phyloP scores from a whole-genome alignment of 2,113 vertebrate genomes.

The Baryphthengus martii region DNA sequence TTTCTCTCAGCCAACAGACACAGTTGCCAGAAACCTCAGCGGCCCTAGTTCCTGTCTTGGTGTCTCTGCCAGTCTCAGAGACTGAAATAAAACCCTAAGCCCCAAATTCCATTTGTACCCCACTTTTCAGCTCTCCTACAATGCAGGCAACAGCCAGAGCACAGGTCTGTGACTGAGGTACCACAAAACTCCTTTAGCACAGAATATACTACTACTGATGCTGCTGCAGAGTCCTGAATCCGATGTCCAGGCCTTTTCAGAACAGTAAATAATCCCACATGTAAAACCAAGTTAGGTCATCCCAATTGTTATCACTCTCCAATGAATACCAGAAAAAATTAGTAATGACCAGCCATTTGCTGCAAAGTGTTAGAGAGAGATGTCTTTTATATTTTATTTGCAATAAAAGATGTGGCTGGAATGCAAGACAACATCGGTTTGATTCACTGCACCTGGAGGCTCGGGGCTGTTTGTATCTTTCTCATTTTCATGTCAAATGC shows the following conservation, averaged over 20 bases:
- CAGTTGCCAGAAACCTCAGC: neutral
- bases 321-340: neutral
- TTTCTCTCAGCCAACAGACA: neutral
- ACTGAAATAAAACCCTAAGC: neutral
- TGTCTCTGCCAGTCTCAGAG: neutral
- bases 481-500: neutral
- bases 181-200: neutral
- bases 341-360: neutral
- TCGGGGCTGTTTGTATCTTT: neutral
- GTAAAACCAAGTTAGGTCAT: neutral
- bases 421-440: neutral
- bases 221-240: neutral
- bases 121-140: neutral
- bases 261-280: neutral
- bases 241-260: neutral
- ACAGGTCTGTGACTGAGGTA: neutral
- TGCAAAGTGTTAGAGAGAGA: neutral
- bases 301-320: neutral
- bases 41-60: neutral
- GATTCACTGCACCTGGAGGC: constrained; percentile 28
- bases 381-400: neutral
- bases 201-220: neutral
- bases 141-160: neutral
- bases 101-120: neutral
- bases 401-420: neutral